These are phyloP conservation scores for Coryphaenoides rupestris DNA, from an alignment of 2,113 vertebrate species.

Conservation along the genomic window DNA sequence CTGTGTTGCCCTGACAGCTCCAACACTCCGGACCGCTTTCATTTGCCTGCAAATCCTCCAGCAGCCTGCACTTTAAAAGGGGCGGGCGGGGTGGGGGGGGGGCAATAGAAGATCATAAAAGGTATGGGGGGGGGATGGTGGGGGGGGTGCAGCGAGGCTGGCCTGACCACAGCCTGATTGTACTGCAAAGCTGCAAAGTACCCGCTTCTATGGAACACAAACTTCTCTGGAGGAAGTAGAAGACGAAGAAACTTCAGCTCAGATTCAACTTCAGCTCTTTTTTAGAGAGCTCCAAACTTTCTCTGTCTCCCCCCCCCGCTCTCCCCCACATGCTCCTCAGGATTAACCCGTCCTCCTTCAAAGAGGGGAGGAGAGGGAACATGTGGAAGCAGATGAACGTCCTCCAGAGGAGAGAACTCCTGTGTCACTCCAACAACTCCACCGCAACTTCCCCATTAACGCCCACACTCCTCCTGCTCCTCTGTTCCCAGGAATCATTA, in stretches of 20 bases:
- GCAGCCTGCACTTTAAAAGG: conserved; percentile 45
- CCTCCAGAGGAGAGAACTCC: neutral
- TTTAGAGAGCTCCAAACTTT: conserved; percentile 1
- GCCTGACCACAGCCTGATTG: conserved; percentile 44
- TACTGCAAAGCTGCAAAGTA: conserved; percentile 27
- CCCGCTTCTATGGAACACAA: conserved; percentile 35
- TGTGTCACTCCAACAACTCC: no score
- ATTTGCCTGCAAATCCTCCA: conserved; percentile 47
- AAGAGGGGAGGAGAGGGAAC: neutral
- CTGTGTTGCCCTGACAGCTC: conserved; percentile 42
- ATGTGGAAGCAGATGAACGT: neutral
- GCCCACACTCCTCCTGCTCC: no score
- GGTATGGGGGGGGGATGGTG: conserved; percentile 37
- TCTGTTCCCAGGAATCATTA: no score
- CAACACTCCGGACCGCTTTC: conserved; percentile 51
- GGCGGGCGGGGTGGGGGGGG: conserved; percentile 50
- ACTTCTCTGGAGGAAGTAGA: conserved; percentile 30
- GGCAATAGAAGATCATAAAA: conserved; percentile 43
- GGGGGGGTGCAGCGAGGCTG: conserved; percentile 31
- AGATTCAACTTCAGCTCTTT: conserved; percentile 37
- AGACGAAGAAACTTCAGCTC: conserved; percentile 35
- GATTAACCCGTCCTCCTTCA: neutral
- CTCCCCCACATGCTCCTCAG: neutral
- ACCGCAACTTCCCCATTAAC: no score
- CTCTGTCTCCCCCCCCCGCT: conserved; percentile 2